Percentiles rank a stretch among this genome's conserved stretches.
phyloP scores from a whole-genome alignment of 1,140 invertebrate genomes.

The Alviniconcha marisindica region DNA sequence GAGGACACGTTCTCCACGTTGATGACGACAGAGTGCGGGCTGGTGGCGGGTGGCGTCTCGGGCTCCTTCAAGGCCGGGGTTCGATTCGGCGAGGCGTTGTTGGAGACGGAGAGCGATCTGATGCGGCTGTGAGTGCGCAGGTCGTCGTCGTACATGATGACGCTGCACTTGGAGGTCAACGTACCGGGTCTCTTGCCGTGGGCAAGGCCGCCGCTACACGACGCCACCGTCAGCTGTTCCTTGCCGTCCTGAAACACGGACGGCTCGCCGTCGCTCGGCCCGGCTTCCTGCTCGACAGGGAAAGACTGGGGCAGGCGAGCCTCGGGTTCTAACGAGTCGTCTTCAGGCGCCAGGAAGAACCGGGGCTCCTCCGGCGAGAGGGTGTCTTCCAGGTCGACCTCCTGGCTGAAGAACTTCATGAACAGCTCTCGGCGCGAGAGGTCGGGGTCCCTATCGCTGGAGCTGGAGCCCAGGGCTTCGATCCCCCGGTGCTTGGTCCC shows the following conservation, averaged over 20 bases:
- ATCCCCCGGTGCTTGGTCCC: background rate
- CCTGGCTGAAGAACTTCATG: slow-evolving; percentile 46
- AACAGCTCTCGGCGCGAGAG: slow-evolving; percentile 37
- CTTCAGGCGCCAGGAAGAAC: slow-evolving; percentile 4
- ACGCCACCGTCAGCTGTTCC: background rate
- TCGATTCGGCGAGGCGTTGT: slow-evolving; percentile 7
- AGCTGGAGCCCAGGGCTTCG: slow-evolving; percentile 30
- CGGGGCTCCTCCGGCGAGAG: slow-evolving; percentile 4
- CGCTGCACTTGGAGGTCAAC: slow-evolving; percentile 41
- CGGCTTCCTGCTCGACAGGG: background rate
- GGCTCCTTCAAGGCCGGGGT: background rate
- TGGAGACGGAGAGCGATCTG: slow-evolving; percentile 15
- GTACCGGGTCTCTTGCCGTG: background rate
- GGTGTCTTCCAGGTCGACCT: slow-evolving; percentile 40
- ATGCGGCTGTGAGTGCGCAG: background rate
- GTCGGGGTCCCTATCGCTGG: slow-evolving; percentile 37
- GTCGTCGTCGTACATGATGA: slow-evolving; percentile 47
- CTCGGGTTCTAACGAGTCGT: background rate
- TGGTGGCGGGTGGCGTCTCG: background rate
- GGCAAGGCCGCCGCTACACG: background rate
- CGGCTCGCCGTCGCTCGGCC: background rate
- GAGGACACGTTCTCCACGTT: background rate
- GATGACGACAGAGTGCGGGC: background rate
- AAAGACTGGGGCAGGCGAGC: background rate
- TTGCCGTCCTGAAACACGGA: background rate